A percentile compares a stretch with the other conserved stretches of the same genome.
These are phyloP conservation scores for Panzeria rudis DNA, from an alignment of 2,888 invertebrate species.

Conservation along the genomic window DNA sequence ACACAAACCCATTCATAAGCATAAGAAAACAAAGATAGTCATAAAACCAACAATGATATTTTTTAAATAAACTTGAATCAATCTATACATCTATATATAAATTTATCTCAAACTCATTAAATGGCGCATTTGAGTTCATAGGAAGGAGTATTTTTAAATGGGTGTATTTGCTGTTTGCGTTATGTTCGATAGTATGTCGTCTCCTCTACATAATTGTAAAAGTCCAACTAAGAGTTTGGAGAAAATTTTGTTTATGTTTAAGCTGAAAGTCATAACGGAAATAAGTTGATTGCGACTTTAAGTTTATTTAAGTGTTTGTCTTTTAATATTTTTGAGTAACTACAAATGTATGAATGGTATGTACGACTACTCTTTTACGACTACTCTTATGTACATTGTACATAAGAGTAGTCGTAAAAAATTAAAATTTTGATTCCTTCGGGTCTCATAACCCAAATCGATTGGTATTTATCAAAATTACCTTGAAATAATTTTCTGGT, in stretches of 20 bases:
- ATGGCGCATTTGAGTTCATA: background rate
- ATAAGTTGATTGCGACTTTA: slow-evolving; percentile 57
- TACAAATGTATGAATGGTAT: background rate
- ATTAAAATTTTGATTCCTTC: too few species aligned
- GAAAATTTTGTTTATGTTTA: slow-evolving; percentile 65
- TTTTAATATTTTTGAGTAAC: background rate
- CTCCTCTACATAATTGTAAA: slow-evolving; percentile 44
- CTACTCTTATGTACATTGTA: too few species aligned
- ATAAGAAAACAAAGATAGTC: slow-evolving; percentile 55
- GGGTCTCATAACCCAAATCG: too few species aligned
- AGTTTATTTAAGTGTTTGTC: slow-evolving; percentile 29
- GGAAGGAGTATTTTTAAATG: background rate
- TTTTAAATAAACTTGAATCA: slow-evolving; percentile 61
- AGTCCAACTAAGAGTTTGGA: slow-evolving; percentile 53
- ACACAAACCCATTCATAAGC: slow-evolving; percentile 1
- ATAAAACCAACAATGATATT: slow-evolving; percentile 48
- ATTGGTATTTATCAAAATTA: too few species aligned
- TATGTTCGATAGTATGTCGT: background rate
- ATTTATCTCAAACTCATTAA: slow-evolving; percentile 37
- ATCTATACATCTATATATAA: slow-evolving; percentile 32
- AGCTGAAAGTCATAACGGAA: slow-evolving; percentile 63
- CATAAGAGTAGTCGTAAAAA: too few species aligned
- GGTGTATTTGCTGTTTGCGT: background rate
- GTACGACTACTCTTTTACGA: too few species aligned
- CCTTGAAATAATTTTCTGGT: too few species aligned